Evolutionary conservation across 1,140 invertebrate genomes (phyloP).

Genomic region (Pteromalus puparum): DNA sequence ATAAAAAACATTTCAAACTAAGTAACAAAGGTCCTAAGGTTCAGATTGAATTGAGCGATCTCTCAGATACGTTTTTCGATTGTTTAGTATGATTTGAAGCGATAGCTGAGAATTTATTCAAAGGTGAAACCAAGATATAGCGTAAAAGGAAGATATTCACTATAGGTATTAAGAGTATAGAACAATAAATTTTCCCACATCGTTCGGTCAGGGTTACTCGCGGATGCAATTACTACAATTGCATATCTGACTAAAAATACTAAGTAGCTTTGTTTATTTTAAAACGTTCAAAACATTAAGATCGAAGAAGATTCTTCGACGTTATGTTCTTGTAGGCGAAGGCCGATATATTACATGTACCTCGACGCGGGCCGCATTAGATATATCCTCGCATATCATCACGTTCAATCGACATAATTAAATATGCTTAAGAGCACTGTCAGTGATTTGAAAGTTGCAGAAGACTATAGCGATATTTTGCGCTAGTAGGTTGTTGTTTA

Average conservation of each 20-base stretch:
- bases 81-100: no score
- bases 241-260: no score
- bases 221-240: no score
- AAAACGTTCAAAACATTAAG: no score
- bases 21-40: neutral
- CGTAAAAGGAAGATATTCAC: no score
- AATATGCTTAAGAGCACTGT: slow-evolving; percentile 55
- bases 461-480: neutral
- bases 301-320: neutral
- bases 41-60: neutral
- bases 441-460: slow-evolving; percentile 34
- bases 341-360: neutral
- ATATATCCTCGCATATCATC: slow-evolving; percentile 67
- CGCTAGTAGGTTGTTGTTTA: neutral
- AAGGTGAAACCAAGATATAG: no score
- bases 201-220: neutral
- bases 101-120: no score
- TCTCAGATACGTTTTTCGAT: no score
- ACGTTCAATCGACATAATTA: slow-evolving; percentile 64
- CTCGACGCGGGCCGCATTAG: slow-evolving; percentile 50
- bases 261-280: neutral
- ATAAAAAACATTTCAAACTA: slow-evolving; percentile 13
- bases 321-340: neutral
- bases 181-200: neutral
- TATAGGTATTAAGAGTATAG: no score